Conservation (phyloP, 2,113 vertebrate species). For the Brienomyrus brachyistius region DNA sequence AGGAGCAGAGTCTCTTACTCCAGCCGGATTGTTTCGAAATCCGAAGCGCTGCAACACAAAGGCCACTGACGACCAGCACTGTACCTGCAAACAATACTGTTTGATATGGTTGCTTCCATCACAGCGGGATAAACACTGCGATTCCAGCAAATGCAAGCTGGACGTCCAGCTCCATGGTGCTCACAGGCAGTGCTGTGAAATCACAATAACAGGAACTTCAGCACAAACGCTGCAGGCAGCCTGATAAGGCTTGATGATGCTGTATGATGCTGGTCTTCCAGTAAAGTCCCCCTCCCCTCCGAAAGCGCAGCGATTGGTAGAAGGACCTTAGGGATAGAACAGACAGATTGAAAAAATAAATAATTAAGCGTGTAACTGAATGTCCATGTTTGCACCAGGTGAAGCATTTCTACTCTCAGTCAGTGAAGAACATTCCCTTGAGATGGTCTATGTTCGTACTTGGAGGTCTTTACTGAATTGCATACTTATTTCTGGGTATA, state of each 20-base stretch:
- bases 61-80: conserved; percentile 45
- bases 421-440: neutral
- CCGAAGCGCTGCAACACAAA: conserved; percentile 49
- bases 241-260: conserved; percentile 60
- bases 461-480: neutral
- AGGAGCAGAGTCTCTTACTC: conserved; percentile 39
- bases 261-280: conserved; percentile 25
- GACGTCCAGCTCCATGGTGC: too few species aligned
- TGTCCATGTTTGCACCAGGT: neutral
- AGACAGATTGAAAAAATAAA: neutral
- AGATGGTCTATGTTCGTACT: neutral
- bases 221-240: conserved; percentile 47
- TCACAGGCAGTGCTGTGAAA: conserved; percentile 13
- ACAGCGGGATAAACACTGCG: conserved; percentile 16
- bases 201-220: conserved; percentile 65
- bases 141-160: neutral
- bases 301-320: neutral
- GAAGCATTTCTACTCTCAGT: neutral
- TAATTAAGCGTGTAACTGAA: conserved; percentile 28
- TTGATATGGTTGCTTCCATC: conserved; percentile 36
- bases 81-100: conserved; percentile 54
- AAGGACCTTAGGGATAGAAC: neutral
- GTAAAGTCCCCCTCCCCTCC: neutral
- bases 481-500: neutral
- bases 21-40: conserved; percentile 51